Conservation (phyloP, 1,140 invertebrate species). For the Papilio polytes region DNA sequence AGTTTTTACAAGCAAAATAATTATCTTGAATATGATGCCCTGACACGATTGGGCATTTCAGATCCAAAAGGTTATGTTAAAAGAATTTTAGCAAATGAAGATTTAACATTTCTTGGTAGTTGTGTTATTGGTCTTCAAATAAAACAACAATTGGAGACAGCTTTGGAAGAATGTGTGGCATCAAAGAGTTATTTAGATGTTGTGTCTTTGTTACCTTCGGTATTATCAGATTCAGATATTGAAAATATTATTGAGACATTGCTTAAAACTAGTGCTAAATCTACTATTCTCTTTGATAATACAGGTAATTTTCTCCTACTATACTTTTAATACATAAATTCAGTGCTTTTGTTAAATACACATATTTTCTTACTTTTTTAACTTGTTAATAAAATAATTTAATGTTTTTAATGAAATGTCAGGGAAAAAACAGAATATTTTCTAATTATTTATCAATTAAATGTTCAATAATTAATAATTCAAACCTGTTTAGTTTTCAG, state of each 20-base stretch:
- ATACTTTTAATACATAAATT: too few relatives aligned
- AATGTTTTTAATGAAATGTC: too few relatives aligned
- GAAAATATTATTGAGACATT: constrained; percentile 88
- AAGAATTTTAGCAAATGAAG: constrained; percentile 90
- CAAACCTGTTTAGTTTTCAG: constrained; percentile 83
- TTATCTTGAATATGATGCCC: constrained; percentile 96
- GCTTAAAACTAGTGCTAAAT: constrained; percentile 84
- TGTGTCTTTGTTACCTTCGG: constrained; percentile 90
- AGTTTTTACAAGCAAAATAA: constrained; percentile 97
- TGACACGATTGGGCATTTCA: constrained; percentile 93
- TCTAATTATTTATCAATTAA: too few relatives aligned
- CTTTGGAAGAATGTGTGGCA: constrained; percentile 92
- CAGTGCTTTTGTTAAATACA: too few relatives aligned
- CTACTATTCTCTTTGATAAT: constrained; percentile 83
- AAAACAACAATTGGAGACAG: constrained; percentile 91
- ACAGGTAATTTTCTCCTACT: constrained; percentile 70
- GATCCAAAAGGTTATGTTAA: constrained; percentile 93
- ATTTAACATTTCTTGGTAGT: constrained; percentile 89
- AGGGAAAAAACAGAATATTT: too few relatives aligned
- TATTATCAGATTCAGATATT: constrained; percentile 91
- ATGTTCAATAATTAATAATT: constrained; percentile 24
- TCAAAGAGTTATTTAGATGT: constrained; percentile 92
- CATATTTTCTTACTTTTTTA: too few relatives aligned
- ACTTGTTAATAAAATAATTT: not conserved
- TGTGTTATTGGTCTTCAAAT: constrained; percentile 91